Evolutionary conservation across 1,140 invertebrate species (phyloP), one percentile per base, ranked within the genome.

Genomic region (Zaprionus ghesquierei): DNA sequence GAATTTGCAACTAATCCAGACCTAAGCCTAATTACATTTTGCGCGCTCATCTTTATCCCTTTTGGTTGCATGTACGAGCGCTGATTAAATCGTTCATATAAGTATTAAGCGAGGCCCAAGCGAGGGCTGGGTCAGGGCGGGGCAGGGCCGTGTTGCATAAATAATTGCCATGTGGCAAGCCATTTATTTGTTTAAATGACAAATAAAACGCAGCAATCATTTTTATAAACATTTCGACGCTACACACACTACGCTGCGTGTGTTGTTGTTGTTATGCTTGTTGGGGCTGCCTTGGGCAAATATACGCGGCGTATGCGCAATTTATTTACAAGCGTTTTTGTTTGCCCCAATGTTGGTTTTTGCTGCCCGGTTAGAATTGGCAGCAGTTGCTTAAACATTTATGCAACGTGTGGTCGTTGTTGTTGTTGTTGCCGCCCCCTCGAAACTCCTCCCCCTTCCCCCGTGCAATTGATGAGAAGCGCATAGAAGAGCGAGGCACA

Each of bases 11-110:
- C 72, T 75, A 86, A 87, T 82, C 69, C 65, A 12, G 49, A 59
- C 23, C 62, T 77, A 77, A 79, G 76, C 75, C 79, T 87, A 87
- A 87, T 89, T 89, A 87, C 76, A 74, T 87, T 79, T 82, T 69
- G 79, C 68, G 50, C 63, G 65, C 66, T 69, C 69, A 46, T 33
- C 46, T 59, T 53, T 64, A 31, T 23, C 62, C 49, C 44, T 65
- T 60, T 59, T 23, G 41, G 31, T 49, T 20, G 44, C 41, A 61
- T 55, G 64, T 55, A 15, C 66, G 46, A 25, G 6, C 55, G 54
- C 71, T 74, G 72, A 75, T 75, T 70, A 70, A 64, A 75, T 75
- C 60, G 20, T 33, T 15, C 35, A 55, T 53, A 75, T 60, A 64
- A 64, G 70, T 63, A 58, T 56, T 56, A 51, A 69, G 38, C 65